Base-by-base conservation (phyloP, 2,113 vertebrate species). In the Scolopax mira region DNA sequence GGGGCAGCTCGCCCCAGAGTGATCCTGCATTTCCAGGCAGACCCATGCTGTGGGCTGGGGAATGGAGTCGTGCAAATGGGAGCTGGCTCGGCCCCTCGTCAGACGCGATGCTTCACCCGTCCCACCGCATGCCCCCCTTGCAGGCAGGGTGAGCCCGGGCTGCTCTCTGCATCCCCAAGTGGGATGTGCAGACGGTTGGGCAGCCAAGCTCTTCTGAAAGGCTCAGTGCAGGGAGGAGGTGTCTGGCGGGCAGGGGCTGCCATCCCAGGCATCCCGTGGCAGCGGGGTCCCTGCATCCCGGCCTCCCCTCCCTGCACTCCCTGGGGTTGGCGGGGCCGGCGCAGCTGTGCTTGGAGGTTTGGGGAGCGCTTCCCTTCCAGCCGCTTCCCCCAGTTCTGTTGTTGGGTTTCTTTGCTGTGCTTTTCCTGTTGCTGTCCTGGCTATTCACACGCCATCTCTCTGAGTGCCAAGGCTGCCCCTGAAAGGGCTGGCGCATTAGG, bases 341-440 rank as follows among this genome's bases (percentile, higher is more conserved):
- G 5, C 94, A 96, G 85, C 93, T 88, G 92, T 79, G 93, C 85
- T 89, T 28, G 60, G 70, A 86, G 49, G 19, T 90, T 85, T 78
- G 94, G 86, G 89, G 85, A 96, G 65, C 5, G 2, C 92, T 93
- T 95, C 93, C 94, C 95, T 96, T 85, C 89, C 89, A 94, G 85
- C 66, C 85, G 16, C 88, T 95, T 93, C 52, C 41, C 80, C 73
- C 41, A 85, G 55, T 95, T 79, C 92, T 94, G 86, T 96, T 85
- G 72, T 88, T 95, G 75, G 88, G 64, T 94, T 94, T 90, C 93
- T 95, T 93, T 95, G 95, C 96, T 95, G 90, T 88, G 89, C 96
- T 95, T 97, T 95, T 94, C 95, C 92, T 88, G 84, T 93, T 58
- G 80, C 94, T 94, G 86, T 84, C 90, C 92, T 96, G 87, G 93